phyloP scores from a whole-genome alignment of 2,888 invertebrate genomes.

The Zele albiditarsus region DNA sequence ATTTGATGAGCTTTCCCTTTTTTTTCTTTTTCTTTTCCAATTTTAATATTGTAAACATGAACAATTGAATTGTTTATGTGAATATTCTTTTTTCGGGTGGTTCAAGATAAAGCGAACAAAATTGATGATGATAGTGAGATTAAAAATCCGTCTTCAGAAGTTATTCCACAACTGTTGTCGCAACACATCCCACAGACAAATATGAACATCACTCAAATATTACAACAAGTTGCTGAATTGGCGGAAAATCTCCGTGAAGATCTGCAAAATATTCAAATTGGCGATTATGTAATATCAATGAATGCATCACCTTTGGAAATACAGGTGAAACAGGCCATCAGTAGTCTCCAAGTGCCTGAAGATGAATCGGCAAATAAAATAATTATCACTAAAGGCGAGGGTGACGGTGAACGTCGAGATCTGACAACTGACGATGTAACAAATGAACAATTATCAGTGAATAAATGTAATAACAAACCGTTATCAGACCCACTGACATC shows the following conservation, averaged over 20 bases:
- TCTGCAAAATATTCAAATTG: slow-evolving; percentile 58
- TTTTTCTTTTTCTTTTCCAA: neutral
- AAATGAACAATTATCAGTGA: neutral
- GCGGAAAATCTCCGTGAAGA: slow-evolving; percentile 45
- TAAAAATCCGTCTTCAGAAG: neutral
- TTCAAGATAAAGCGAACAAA: neutral
- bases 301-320: slow-evolving; percentile 46
- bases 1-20: neutral
- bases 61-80: neutral
- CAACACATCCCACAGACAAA: neutral
- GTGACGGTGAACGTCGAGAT: slow-evolving; percentile 51
- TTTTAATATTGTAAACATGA: neutral
- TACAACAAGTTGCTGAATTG: slow-evolving; percentile 20
- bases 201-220: slow-evolving; percentile 17
- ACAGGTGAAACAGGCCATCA: slow-evolving; percentile 54
- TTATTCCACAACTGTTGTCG: neutral
- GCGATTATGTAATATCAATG: slow-evolving; percentile 51
- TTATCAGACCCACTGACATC: neutral
- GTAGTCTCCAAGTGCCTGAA: slow-evolving; percentile 44
- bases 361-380: slow-evolving; percentile 38
- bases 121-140: neutral
- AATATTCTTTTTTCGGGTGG: neutral
- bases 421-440: slow-evolving; percentile 7
- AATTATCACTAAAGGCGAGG: slow-evolving; percentile 55
- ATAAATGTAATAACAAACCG: neutral